phyloP scores from a whole-genome alignment of 2,888 invertebrate genomes.

The Latrodectus hesperus region DNA sequence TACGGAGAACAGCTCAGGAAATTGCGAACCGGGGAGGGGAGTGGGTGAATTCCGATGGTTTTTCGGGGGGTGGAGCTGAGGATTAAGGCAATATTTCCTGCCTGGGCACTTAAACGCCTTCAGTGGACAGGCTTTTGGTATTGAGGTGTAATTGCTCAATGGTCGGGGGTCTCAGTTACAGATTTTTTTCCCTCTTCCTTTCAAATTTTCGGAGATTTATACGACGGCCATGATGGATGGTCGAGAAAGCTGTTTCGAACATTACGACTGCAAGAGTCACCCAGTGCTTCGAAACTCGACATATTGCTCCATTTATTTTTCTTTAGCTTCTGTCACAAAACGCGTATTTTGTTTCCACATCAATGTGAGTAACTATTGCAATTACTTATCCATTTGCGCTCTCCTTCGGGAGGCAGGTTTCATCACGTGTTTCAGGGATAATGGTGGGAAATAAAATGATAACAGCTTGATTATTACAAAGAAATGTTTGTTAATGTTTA shows the following conservation, averaged over 20 bases:
- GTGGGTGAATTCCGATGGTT: slow-evolving; percentile 26
- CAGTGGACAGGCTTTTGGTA: slow-evolving; percentile 24
- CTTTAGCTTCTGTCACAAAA: too few species aligned
- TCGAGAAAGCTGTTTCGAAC: slow-evolving; percentile 10
- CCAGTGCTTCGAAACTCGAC: not conserved
- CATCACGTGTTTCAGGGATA: too few species aligned
- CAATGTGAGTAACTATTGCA: too few species aligned
- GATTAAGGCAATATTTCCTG: slow-evolving; percentile 42
- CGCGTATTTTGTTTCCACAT: too few species aligned
- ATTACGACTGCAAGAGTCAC: too few species aligned
- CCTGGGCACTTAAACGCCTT: slow-evolving; percentile 27
- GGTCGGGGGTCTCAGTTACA: slow-evolving; percentile 23
- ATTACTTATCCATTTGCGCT: too few species aligned
- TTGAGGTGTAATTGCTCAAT: slow-evolving; percentile 37
- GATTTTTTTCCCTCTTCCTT: not conserved
- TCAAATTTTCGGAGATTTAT: slow-evolving; percentile 56
- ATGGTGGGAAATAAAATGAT: too few species aligned
- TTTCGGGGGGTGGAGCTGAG: not conserved
- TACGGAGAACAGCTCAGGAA: slow-evolving; percentile 49
- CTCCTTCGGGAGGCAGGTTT: too few species aligned
- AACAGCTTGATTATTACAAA: too few species aligned
- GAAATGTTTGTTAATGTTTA: too few species aligned
- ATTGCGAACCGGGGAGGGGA: slow-evolving; percentile 39
- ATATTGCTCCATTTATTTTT: not conserved
- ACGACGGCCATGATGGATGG: slow-evolving; percentile 23